Percentiles rank a stretch among this genome's conserved stretches.
Evolutionary conservation across 2,797 vertebrate genomes (phyloP).

Genomic region (Neoniphon sammara): DNA sequence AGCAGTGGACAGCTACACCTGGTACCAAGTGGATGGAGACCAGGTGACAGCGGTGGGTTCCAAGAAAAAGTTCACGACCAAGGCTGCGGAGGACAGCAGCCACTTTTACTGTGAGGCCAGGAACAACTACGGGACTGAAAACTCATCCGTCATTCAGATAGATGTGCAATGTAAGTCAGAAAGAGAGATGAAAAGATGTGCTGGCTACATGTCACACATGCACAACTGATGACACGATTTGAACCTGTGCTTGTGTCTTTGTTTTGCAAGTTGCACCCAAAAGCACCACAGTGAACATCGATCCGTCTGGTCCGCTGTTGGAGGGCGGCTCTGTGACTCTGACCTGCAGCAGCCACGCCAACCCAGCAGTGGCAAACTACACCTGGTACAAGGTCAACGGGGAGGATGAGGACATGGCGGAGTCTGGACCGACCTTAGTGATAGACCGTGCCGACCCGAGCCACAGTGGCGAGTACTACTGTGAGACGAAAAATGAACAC

Average conservation of each 20-base stretch:
- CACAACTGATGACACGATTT: background rate
- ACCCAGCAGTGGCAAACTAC: constrained; percentile 68
- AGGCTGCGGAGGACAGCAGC: constrained; percentile 47
- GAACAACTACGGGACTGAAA: constrained; percentile 70
- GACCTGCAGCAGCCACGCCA: constrained; percentile 66
- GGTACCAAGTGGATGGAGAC: constrained; percentile 65
- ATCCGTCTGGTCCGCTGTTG: constrained; percentile 48
- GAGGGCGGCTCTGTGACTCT: constrained; percentile 67
- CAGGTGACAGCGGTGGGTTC: constrained; percentile 41
- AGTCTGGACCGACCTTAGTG: constrained; percentile 18
- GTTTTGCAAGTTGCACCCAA: constrained; percentile 71
- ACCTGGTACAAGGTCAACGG: constrained; percentile 69
- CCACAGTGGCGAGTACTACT: constrained; percentile 61
- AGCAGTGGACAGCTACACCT: constrained; percentile 59
- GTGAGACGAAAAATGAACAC: constrained; percentile 60
- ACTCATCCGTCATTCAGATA: constrained; percentile 64
- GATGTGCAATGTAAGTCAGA: constrained; percentile 74
- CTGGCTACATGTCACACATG: too few relatives aligned
- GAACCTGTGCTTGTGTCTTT: constrained; percentile 13
- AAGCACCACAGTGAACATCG: constrained; percentile 48
- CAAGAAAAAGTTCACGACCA: background rate
- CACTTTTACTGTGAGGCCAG: constrained; percentile 64
- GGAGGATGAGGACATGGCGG: constrained; percentile 9
- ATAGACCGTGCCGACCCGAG: constrained; percentile 8
- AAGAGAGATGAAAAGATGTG: background rate